Conservation (phyloP, 2,888 invertebrate species). For the Patella pellucida region DNA sequence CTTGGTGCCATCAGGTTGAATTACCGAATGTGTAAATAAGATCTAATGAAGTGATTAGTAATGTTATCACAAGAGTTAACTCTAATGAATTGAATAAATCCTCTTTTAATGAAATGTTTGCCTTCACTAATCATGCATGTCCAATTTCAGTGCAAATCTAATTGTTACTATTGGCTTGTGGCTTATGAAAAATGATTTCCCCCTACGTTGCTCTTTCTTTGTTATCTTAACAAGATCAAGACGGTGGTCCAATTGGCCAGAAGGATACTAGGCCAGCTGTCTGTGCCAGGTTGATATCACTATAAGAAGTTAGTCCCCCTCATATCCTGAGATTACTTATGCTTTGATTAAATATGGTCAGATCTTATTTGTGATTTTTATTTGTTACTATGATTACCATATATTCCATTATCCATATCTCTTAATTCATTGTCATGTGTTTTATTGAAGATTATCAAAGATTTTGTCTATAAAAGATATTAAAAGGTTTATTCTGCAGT, state of each 20-base stretch:
- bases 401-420: no score
- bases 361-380: no score
- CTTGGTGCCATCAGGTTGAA: no score
- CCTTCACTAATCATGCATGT: constrained; percentile 9
- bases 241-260: background rate
- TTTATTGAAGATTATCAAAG: no score
- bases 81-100: constrained; percentile 4
- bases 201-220: background rate
- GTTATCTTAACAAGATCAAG: constrained; percentile 10
- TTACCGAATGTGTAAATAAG: background rate
- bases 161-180: constrained; percentile 4
- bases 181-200: background rate
- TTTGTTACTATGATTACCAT: no score
- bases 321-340: no score
- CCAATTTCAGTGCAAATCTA: background rate
- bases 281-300: background rate
- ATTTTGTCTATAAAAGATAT: no score
- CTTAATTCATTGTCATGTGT: no score
- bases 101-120: background rate
- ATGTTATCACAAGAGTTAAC: background rate
- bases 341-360: no score
- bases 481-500: no score
- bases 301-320: no score
- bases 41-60: constrained; percentile 3
- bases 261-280: background rate